Evolutionary conservation across 2,113 vertebrate genomes (phyloP).

Genomic region (Cheilinus undulatus): DNA sequence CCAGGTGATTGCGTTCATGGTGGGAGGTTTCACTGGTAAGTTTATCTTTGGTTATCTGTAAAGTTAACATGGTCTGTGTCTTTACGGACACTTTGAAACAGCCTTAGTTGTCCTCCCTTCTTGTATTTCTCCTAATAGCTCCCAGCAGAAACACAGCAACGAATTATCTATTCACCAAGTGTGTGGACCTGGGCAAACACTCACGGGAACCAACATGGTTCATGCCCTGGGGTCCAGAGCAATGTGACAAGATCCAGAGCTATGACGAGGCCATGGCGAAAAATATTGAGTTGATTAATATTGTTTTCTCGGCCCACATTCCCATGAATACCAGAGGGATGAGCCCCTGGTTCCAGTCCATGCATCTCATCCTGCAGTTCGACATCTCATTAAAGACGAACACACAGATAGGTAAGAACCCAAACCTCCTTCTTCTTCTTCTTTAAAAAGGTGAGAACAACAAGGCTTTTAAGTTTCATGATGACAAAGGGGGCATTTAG

Average conservation of each 20-base stretch:
- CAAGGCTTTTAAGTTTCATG: slow-evolving; percentile 2
- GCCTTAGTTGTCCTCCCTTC: no score
- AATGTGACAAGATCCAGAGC: slow-evolving; percentile 89
- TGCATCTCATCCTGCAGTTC: slow-evolving; percentile 95
- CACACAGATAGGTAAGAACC: slow-evolving; percentile 93
- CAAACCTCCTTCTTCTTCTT: not conserved
- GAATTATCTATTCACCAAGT: slow-evolving; percentile 90
- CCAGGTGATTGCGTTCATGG: no score
- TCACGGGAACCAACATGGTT: slow-evolving; percentile 90
- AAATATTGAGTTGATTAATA: slow-evolving; percentile 94
- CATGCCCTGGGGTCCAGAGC: slow-evolving; percentile 93
- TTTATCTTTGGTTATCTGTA: no score
- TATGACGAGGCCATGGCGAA: slow-evolving; percentile 91
- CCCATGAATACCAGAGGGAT: slow-evolving; percentile 91
- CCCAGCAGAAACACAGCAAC: slow-evolving; percentile 91
- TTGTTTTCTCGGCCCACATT: slow-evolving; percentile 94
- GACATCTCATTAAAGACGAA: slow-evolving; percentile 94
- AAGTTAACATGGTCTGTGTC: no score
- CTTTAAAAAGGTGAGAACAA: not conserved
- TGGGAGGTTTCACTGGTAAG: no score
- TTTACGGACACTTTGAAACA: no score
- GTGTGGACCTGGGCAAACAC: slow-evolving; percentile 88
- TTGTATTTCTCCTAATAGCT: slow-evolving; percentile 81
- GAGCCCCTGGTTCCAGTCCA: slow-evolving; percentile 99
- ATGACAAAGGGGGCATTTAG: not conserved